A percentile compares a stretch with the other conserved stretches of the same genome.
phyloP scores from a whole-genome alignment of 2,113 vertebrate genomes.

The Coptodon rendalli region DNA sequence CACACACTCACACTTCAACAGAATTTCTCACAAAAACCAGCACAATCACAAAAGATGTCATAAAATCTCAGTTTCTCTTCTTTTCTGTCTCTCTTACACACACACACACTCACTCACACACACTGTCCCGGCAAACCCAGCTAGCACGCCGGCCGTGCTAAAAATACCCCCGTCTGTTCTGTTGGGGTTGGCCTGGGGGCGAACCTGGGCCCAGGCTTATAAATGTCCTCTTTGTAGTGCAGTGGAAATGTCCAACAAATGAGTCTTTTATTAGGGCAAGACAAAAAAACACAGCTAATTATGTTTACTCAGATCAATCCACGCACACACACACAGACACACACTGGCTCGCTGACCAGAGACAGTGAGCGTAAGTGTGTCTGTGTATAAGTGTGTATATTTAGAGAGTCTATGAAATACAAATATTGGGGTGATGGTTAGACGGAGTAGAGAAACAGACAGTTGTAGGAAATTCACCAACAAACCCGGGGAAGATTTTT shows the following conservation, averaged over 20 bases:
- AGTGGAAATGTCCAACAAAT: slow-evolving; percentile 99
- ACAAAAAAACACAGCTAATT: slow-evolving; percentile 98
- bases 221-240: slow-evolving; percentile 97
- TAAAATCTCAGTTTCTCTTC: slow-evolving; percentile 18
- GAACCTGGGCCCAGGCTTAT: slow-evolving; percentile 78
- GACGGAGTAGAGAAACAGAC: neutral
- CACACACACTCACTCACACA: slow-evolving; percentile 18
- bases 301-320: slow-evolving; percentile 92
- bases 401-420: neutral
- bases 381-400: neutral
- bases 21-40: neutral
- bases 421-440: neutral
- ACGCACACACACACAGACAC: slow-evolving; percentile 37
- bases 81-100: neutral
- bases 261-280: slow-evolving; percentile 95
- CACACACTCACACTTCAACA: neutral
- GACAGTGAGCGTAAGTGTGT: neutral
- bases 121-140: slow-evolving; percentile 68
- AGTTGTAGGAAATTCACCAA: neutral
- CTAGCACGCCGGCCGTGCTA: slow-evolving; percentile 71
- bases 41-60: slow-evolving; percentile 10
- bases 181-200: slow-evolving; percentile 82
- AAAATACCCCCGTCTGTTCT: slow-evolving; percentile 93
- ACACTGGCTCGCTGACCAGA: neutral
- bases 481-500: neutral